Conservation (phyloP, 2,888 invertebrate genomes). For the Ormyrus nitidulus region DNA sequence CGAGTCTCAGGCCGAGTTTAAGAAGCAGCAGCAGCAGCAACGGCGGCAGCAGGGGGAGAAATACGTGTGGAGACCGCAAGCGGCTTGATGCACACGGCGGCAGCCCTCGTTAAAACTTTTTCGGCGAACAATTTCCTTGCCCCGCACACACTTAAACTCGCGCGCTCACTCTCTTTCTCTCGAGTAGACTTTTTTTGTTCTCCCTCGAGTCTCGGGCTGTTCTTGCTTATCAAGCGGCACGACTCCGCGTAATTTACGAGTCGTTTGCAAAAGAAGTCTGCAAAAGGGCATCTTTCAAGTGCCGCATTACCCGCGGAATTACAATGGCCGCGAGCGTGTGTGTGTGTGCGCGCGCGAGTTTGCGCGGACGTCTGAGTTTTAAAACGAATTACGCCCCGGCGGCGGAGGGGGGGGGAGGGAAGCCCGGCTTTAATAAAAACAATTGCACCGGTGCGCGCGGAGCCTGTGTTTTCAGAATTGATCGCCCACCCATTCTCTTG, state of each 20-base stretch:
- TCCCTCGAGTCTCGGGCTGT: conserved; percentile 1
- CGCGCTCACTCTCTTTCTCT: not conserved
- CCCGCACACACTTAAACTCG: conserved; percentile 46
- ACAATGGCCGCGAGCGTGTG: not conserved
- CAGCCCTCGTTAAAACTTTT: conserved; percentile 65
- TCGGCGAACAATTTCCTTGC: conserved; percentile 54
- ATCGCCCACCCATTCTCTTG: conserved; percentile 21
- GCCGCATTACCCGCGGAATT: not conserved
- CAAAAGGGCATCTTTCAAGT: conserved; percentile 5
- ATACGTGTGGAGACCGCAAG: no score
- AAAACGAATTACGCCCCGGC: not conserved
- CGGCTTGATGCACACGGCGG: not conserved
- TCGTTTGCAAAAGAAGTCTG: conserved; percentile 22
- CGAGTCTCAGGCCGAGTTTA: no score
- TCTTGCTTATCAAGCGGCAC: conserved; percentile 38
- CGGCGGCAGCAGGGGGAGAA: no score
- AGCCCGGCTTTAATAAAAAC: no score
- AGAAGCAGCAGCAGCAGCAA: no score
- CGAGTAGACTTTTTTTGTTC: not conserved
- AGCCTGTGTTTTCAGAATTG: conserved; percentile 32
- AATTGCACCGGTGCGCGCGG: no score
- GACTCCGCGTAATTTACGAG: conserved; percentile 40
- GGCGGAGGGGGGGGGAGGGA: no score
- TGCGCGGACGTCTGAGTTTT: not conserved
- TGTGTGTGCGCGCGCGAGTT: not conserved